Evolutionary conservation across 2,888 invertebrate genomes (phyloP).

Genomic region (Resseliella maxima): DNA sequence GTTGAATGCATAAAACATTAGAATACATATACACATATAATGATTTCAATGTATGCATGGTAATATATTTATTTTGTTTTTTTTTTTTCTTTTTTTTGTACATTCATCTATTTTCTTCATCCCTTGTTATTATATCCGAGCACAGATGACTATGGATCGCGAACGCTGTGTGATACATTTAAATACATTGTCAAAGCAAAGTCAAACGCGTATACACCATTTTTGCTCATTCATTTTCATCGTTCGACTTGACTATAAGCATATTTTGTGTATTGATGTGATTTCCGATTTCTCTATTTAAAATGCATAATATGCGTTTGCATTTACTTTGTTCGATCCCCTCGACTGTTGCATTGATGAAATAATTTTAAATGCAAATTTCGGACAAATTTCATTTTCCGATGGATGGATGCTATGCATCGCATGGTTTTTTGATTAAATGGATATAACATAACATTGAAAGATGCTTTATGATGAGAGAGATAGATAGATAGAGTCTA

Average conservation of each 20-base stretch:
- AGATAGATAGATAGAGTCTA: background rate
- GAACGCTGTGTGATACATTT: background rate
- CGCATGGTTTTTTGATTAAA: constrained; percentile 21
- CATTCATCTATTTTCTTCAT: background rate
- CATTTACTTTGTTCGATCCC: background rate
- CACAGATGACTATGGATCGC: background rate
- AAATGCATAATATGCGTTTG: background rate
- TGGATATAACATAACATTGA: background rate
- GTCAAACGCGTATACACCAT: background rate
- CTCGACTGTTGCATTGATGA: background rate
- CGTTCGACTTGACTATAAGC: background rate
- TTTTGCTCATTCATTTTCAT: background rate
- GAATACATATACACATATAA: background rate
- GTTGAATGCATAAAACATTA: constrained; percentile 17
- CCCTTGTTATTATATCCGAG: background rate
- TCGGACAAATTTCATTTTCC: constrained; percentile 23
- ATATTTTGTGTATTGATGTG: constrained; percentile 32
- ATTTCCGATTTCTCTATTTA: background rate
- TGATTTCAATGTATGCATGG: background rate
- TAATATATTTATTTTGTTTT: too few relatives aligned
- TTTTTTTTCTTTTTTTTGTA: background rate
- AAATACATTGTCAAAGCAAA: background rate
- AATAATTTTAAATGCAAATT: constrained; percentile 53
- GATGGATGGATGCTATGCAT: constrained; percentile 25
- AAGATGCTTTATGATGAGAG: too few relatives aligned